These are phyloP conservation scores for Varecia variegata DNA, from an alignment of 2,797 vertebrate species.

Conservation along the genomic window DNA sequence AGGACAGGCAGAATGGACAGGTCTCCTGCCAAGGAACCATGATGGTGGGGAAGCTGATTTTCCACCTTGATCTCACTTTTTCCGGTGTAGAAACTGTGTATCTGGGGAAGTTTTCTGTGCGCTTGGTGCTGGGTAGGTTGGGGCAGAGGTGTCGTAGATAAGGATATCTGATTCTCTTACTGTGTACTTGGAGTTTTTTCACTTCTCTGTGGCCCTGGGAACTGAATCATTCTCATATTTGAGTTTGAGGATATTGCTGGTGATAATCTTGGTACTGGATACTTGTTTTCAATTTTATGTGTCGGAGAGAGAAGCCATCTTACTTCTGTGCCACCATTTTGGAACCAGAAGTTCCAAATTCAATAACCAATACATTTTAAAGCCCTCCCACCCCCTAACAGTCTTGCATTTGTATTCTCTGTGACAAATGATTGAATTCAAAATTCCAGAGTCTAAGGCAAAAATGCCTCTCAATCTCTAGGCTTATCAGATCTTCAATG, in stretches of 20 bases:
- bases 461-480: not conserved
- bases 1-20: not conserved
- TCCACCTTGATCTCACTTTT: not conserved
- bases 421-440: not conserved
- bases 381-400: not conserved
- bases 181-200: not conserved
- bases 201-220: not conserved
- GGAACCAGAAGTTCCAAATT: not conserved
- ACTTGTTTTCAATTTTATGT: not conserved
- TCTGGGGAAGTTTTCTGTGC: not conserved
- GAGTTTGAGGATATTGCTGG: not conserved
- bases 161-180: not conserved
- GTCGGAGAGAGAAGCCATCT: not conserved
- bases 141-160: not conserved
- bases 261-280: not conserved
- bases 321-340: not conserved
- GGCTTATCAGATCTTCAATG: not conserved
- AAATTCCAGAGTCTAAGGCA: not conserved
- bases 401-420: slow-evolving; percentile 1
- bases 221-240: not conserved
- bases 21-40: not conserved
- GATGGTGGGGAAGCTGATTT: not conserved
- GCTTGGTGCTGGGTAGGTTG: not conserved
- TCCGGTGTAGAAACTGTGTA: not conserved
- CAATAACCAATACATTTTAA: not conserved